These are phyloP conservation scores for Caenorhabditis auriculariae DNA, from an alignment of 2,888 invertebrate genomes.

Conservation along the genomic window DNA sequence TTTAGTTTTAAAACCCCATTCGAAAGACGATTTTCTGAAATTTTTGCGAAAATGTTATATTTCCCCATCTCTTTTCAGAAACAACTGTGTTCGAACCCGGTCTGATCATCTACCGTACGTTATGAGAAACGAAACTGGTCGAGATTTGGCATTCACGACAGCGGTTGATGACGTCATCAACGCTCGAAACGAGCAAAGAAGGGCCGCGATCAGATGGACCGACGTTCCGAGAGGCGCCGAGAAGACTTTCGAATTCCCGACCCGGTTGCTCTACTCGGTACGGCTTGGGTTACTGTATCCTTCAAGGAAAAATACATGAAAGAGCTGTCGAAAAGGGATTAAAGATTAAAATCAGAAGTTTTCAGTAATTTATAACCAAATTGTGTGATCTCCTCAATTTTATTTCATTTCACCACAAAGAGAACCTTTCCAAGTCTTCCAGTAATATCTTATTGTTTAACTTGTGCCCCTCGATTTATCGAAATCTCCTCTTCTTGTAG, in stretches of 20 bases:
- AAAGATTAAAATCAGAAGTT: too few species aligned
- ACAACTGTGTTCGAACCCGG: slow-evolving; percentile 37
- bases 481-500: slow-evolving; percentile 20
- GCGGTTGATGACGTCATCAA: slow-evolving; percentile 29
- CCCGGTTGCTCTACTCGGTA: slow-evolving; percentile 37
- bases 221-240: slow-evolving; percentile 76
- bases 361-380: too few species aligned
- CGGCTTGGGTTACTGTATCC: too few species aligned
- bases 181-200: slow-evolving; percentile 33
- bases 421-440: background rate
- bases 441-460: background rate
- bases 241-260: slow-evolving; percentile 79
- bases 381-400: too few species aligned
- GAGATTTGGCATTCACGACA: slow-evolving; percentile 81
- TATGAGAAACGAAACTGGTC: slow-evolving; percentile 86
- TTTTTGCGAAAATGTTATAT: too few species aligned
- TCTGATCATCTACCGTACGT: slow-evolving; percentile 87
- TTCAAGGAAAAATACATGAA: too few species aligned
- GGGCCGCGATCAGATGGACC: slow-evolving; percentile 71
- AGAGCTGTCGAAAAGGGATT: too few species aligned
- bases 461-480: background rate
- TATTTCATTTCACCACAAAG: background rate
- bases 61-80: slow-evolving; percentile 22
- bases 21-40: too few species aligned
- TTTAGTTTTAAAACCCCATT: too few species aligned